phyloP scores from a whole-genome alignment of 2,888 invertebrate species.

The Mesorhabditis belari region DNA sequence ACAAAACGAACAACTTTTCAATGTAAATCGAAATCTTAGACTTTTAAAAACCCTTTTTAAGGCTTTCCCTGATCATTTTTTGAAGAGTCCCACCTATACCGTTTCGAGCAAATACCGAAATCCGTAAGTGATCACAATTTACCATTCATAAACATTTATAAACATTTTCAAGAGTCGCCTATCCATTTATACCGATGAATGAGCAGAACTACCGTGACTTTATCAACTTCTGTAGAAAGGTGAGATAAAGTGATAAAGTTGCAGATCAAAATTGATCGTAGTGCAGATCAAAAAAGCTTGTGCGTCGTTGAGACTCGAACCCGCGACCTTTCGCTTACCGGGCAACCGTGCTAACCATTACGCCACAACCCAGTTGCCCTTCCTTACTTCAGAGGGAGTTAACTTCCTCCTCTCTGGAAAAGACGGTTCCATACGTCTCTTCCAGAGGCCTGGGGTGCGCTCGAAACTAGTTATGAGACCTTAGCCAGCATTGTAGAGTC shows the following conservation, averaged over 20 bases:
- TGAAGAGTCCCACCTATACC: constrained; percentile 17
- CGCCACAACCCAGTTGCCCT: too few relatives aligned
- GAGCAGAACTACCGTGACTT: constrained; percentile 9
- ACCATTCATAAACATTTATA: background rate
- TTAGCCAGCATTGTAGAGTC: too few relatives aligned
- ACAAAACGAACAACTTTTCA: constrained; percentile 14
- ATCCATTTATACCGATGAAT: constrained; percentile 11
- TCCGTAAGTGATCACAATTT: background rate
- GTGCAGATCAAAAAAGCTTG: too few relatives aligned
- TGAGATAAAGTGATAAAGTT: background rate
- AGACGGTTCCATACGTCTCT: too few relatives aligned
- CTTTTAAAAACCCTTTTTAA: background rate
- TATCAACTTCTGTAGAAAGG: constrained; percentile 9
- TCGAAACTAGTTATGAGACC: too few relatives aligned
- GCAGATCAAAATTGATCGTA: too few relatives aligned
- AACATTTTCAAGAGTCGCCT: background rate
- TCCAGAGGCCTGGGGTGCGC: too few relatives aligned
- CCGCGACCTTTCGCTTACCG: too few relatives aligned
- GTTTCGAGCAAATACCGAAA: constrained; percentile 4
- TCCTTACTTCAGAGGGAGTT: too few relatives aligned
- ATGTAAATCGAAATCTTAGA: constrained; percentile 1
- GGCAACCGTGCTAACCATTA: too few relatives aligned
- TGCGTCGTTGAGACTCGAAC: too few relatives aligned
- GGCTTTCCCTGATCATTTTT: constrained; percentile 18
- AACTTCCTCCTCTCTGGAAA: too few relatives aligned